Evolutionary conservation across 2,797 vertebrate species (phyloP).

Genomic region (Vespertilio murinus): DNA sequence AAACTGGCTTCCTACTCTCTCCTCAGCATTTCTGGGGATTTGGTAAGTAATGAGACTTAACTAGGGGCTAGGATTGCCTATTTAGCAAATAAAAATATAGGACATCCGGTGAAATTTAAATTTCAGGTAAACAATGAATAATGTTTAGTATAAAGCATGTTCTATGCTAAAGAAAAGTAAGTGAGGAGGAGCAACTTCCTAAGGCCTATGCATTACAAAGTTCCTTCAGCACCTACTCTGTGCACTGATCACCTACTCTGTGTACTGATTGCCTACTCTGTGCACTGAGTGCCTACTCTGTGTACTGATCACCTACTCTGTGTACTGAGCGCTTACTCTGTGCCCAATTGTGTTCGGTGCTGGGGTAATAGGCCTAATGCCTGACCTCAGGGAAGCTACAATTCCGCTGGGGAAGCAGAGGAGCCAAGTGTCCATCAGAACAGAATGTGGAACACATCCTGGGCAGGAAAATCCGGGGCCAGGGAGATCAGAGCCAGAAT

Average conservation of each 20-base stretch:
- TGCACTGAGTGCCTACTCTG: neutral
- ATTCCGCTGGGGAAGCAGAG: neutral
- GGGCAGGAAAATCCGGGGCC: neutral
- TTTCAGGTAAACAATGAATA: conserved; percentile 10
- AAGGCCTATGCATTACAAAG: neutral
- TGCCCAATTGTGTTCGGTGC: neutral
- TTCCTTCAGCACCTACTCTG: neutral
- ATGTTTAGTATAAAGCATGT: neutral
- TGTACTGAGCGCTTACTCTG: neutral
- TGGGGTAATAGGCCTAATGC: neutral
- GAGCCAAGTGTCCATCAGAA: neutral
- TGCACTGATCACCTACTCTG: too few species aligned
- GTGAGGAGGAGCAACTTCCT: neutral
- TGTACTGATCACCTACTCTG: too few species aligned
- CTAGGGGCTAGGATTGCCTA: neutral
- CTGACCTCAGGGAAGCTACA: neutral
- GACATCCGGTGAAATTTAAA: neutral
- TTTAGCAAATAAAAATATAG: conserved; percentile 5
- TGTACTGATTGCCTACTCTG: neutral
- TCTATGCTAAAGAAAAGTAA: neutral
- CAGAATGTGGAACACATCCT: neutral
- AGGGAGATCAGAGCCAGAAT: neutral
- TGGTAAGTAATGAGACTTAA: neutral
- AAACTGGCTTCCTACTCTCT: neutral
- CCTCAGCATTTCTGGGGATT: neutral